Evolutionary conservation across 1,140 invertebrate species (phyloP).

Genomic region (Mamestra configurata): DNA sequence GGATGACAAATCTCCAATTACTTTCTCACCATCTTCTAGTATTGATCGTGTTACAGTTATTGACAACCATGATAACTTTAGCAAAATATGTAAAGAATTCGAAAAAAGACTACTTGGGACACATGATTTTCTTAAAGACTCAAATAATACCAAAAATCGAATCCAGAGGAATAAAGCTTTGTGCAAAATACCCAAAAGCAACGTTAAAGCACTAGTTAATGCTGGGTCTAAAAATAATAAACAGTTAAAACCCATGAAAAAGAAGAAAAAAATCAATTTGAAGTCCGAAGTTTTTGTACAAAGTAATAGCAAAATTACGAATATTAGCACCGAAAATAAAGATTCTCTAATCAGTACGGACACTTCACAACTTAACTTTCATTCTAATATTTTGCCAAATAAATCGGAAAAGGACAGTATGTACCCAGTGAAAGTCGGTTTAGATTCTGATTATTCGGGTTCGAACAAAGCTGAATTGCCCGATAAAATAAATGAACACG

Average conservation of each 20-base stretch:
- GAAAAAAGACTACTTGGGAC: slow-evolving; percentile 49
- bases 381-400: neutral
- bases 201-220: neutral
- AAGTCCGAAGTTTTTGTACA: neutral
- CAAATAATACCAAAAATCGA: slow-evolving; percentile 39
- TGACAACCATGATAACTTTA: slow-evolving; percentile 69
- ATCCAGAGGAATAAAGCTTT: slow-evolving; percentile 22
- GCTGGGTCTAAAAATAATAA: neutral
- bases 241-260: neutral
- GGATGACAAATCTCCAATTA: slow-evolving; percentile 62
- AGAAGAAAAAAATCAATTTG: slow-evolving; percentile 2
- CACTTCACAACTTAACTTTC: neutral
- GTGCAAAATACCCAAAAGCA: slow-evolving; percentile 23
- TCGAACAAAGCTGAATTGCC: slow-evolving; percentile 52
- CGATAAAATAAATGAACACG: neutral
- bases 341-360: neutral
- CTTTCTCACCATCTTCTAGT: slow-evolving; percentile 73
- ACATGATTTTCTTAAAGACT: slow-evolving; percentile 19
- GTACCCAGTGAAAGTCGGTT: neutral
- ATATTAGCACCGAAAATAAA: neutral
- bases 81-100: slow-evolving; percentile 54
- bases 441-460: slow-evolving; percentile 39
- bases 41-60: slow-evolving; percentile 80
- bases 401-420: neutral
- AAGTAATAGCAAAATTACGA: neutral